Evolutionary conservation across 92 coral and sea anemone species (phyloP).

Genomic region (Zoanthus solanderi): DNA sequence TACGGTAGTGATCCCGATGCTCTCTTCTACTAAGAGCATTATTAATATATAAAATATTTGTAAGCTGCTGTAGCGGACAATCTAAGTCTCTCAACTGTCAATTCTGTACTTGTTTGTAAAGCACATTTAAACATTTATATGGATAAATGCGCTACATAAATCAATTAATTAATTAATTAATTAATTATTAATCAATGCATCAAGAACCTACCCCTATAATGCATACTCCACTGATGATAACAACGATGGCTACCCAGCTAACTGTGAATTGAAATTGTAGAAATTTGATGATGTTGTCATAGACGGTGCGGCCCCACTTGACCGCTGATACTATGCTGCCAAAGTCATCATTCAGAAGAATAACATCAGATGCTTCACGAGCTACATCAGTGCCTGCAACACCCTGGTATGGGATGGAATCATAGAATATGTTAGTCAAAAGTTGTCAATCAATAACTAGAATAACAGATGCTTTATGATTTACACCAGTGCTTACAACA

Average conservation of each 20-base stretch:
- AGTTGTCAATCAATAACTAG: not conserved
- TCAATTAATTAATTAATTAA: too few relatives aligned
- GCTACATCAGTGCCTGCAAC: conserved; percentile 90
- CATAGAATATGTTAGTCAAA: not conserved
- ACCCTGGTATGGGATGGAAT: conserved; percentile 58
- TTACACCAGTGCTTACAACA: conserved; percentile 85
- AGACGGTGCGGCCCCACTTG: conserved; percentile 92
- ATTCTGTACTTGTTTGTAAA: too few relatives aligned
- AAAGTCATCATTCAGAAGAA: conserved; percentile 84
- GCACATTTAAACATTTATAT: too few relatives aligned
- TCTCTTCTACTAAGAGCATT: too few relatives aligned
- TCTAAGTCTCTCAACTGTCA: too few relatives aligned
- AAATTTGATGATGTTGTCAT: conserved; percentile 80
- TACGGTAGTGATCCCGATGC: too few relatives aligned
- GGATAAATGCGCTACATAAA: too few relatives aligned
- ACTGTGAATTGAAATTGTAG: conserved; percentile 89
- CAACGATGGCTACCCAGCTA: conserved; percentile 83
- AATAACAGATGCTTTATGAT: conserved; percentile 71
- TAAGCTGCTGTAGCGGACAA: too few relatives aligned
- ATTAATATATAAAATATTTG: too few relatives aligned
- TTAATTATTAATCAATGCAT: too few relatives aligned
- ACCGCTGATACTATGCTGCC: conserved; percentile 85
- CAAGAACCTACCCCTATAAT: conserved; percentile 74
- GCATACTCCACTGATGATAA: conserved; percentile 80
- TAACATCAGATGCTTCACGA: conserved; percentile 82